Percentiles rank a stretch among this genome's conserved stretches.
These are phyloP conservation scores for Acipenser ruthenus DNA, from an alignment of 2,797 vertebrate genomes.

Conservation along the genomic window DNA sequence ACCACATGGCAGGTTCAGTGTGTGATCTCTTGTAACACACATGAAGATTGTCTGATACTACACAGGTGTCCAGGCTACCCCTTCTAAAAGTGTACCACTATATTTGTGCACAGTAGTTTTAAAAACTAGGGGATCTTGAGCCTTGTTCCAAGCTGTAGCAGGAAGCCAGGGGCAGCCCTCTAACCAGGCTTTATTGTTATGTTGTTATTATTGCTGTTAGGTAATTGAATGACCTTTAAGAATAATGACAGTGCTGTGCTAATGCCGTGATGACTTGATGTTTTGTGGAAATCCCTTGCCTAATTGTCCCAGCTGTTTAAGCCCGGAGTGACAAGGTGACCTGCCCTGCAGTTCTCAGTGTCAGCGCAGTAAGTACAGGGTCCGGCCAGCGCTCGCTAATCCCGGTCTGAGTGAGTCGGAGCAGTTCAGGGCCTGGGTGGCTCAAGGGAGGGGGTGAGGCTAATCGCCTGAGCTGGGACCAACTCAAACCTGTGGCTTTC, in stretches of 20 bases:
- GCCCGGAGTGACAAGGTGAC: not conserved
- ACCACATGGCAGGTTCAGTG: not conserved
- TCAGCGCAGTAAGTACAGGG: too few relatives aligned
- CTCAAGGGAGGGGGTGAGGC: conserved; percentile 42
- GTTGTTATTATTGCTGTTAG: too few relatives aligned
- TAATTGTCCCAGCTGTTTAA: not conserved
- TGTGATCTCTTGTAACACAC: too few relatives aligned
- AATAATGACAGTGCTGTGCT: not conserved
- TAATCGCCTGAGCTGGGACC: conserved; percentile 73
- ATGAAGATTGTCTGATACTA: too few relatives aligned
- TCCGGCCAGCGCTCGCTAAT: not conserved
- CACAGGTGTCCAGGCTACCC: too few relatives aligned
- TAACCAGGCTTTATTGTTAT: too few relatives aligned
- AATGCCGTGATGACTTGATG: not conserved
- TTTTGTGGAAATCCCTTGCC: too few relatives aligned
- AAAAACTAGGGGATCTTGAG: too few relatives aligned
- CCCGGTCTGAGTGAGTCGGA: conserved; percentile 15
- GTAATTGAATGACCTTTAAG: not conserved
- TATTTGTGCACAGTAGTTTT: too few relatives aligned
- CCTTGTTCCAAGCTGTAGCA: too few relatives aligned
- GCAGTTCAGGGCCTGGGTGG: conserved; percentile 39
- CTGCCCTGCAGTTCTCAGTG: not conserved
- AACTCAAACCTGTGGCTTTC: conserved; percentile 68
- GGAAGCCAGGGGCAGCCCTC: too few relatives aligned
- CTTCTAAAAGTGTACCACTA: too few relatives aligned